A percentile compares a stretch with the other conserved stretches of the same genome.
phyloP scores from a whole-genome alignment of 2,113 vertebrate species.

The Platichthys stellatus region DNA sequence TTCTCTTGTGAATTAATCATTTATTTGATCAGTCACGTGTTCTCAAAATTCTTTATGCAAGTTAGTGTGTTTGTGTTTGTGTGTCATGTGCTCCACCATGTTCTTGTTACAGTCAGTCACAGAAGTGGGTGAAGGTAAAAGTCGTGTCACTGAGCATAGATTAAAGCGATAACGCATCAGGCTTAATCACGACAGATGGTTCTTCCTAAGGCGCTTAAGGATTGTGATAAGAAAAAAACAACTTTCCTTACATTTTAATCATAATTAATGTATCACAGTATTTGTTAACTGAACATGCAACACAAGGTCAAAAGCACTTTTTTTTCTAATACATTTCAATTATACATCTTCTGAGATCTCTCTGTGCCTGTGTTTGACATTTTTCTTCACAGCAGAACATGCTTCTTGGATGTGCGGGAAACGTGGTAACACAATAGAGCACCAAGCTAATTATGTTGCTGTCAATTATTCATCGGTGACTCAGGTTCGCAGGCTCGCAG shows the following conservation, averaged over 20 bases:
- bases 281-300: slow-evolving; percentile 43
- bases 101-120: not conserved
- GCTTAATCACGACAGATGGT: slow-evolving; percentile 3
- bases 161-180: slow-evolving; percentile 9
- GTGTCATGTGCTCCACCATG: not conserved
- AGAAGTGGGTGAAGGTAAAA: slow-evolving; percentile 5
- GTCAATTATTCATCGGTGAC: slow-evolving; percentile 79
- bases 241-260: slow-evolving; percentile 11
- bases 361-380: slow-evolving; percentile 55
- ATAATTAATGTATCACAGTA: slow-evolving; percentile 46
- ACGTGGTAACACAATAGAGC: slow-evolving; percentile 69
- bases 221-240: not conserved
- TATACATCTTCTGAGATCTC: slow-evolving; percentile 55
- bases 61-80: not conserved
- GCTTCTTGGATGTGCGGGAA: slow-evolving; percentile 62
- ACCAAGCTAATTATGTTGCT: slow-evolving; percentile 78
- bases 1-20: not conserved
- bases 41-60: not conserved
- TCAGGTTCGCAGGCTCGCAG: slow-evolving; percentile 63
- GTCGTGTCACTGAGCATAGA: not conserved
- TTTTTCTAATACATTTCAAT: slow-evolving; percentile 54
- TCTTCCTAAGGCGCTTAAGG: slow-evolving; percentile 6
- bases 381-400: slow-evolving; percentile 61
- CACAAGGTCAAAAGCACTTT: slow-evolving; percentile 41
- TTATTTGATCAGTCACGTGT: not conserved